These are phyloP conservation scores for Ptyas mucosa DNA, from an alignment of 2,113 vertebrate species.

Conservation along the genomic window DNA sequence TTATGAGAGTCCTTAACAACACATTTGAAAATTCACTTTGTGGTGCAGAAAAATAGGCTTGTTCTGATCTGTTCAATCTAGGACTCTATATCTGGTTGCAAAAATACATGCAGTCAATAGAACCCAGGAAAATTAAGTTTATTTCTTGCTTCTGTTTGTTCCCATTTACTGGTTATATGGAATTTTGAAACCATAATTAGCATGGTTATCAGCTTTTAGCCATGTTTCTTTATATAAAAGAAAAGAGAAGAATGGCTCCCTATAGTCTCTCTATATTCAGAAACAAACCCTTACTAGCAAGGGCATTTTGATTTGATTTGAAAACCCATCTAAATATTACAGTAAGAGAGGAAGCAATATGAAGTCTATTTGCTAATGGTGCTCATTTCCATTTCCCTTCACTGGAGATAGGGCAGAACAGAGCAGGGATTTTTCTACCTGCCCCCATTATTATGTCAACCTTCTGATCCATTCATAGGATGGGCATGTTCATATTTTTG, in stretches of 20 bases:
- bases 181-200: background rate
- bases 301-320: background rate
- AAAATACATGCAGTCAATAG: background rate
- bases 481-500: background rate
- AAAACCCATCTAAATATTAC: background rate
- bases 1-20: background rate
- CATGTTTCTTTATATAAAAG: background rate
- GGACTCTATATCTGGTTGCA: background rate
- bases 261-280: background rate
- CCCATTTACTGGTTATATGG: background rate
- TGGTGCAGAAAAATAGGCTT: background rate
- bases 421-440: background rate
- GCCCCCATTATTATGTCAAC: background rate
- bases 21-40: background rate
- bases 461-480: background rate
- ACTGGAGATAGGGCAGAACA: background rate
- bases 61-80: background rate
- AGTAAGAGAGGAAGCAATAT: background rate
- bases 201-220: background rate
- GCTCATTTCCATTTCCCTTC: background rate
- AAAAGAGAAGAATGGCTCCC: background rate
- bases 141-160: background rate
- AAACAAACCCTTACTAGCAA: background rate
- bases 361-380: background rate
- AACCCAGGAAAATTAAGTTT: background rate